Base-by-base conservation (phyloP, 2,113 vertebrate species). In the Antechinus stuartii region DNA sequence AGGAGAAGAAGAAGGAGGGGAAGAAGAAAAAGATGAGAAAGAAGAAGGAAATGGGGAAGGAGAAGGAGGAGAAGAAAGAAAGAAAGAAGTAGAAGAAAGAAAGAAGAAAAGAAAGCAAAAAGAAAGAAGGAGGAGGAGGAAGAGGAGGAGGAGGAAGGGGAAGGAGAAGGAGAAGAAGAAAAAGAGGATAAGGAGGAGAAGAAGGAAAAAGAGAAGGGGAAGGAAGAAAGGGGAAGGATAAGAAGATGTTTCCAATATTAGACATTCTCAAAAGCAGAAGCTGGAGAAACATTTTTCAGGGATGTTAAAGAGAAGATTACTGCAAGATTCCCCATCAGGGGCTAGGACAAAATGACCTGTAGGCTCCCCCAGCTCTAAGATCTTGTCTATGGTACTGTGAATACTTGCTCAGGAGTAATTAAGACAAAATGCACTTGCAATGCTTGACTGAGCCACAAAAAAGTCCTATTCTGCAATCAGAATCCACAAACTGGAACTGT, bases 401-500 rank as follows among this genome's bases (percentile, higher is more conserved):
- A n/a, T 42, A 84, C n/a, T 23, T 42, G 19, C 7, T 42, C 16
- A 23, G 68, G 61, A 19, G n/a, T 84, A 84, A 84, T 84, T 84
- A 84, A 84, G 68, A 26, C 68, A 84, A 84, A 35, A 84, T 42
- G 68, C n/a, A 84, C n/a, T 84, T 84, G n/a, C 8, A 22, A 42
- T 84, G 68, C n/a, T 84, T 42, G 68, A 19, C n/a, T 84, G n/a
- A 23, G 97, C 96, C 57, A 93, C 96, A 91, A 95, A 96, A 93
- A 91, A 84, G 2, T 94, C 89, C 91, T 95, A 49, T 94, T 54
- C 76, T 54, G 94, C 94, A 84, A 84, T 42, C 92, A 93, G 92
- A 97, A 56, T 91, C 96, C 95, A 91, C 46, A 35, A 95, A 84
- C 68, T 84, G 95, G 95, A 97, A 97, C 90, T 0, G 12, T n/a